Evolutionary conservation across 2,113 vertebrate species (phyloP).

Genomic region (Tragulus kanchil): DNA sequence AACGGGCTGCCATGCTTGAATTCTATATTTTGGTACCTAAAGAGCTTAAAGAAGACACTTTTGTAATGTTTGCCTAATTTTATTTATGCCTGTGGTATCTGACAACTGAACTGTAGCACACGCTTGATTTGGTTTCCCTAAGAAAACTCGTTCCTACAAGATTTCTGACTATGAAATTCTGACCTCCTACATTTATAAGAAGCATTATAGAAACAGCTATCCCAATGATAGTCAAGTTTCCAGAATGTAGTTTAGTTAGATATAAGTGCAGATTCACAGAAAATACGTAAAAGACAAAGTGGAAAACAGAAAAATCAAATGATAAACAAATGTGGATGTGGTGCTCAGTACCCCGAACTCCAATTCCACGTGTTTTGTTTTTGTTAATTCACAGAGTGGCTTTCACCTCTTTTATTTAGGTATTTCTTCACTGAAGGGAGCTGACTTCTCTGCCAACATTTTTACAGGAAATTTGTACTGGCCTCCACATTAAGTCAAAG

Average conservation of each 20-base stretch:
- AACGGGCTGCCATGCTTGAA: not conserved
- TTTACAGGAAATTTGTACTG: not conserved
- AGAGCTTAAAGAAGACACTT: not conserved
- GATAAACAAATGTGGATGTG: not conserved
- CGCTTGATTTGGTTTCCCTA: not conserved
- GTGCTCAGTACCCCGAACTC: not conserved
- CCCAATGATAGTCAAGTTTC: not conserved
- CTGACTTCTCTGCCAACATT: not conserved
- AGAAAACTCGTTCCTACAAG: not conserved
- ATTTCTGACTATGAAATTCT: not conserved
- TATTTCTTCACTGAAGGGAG: not conserved
- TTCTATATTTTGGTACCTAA: conserved; percentile 7
- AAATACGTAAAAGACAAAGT: not conserved
- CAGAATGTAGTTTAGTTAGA: not conserved
- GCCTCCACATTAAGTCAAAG: not conserved
- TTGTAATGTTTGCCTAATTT: conserved; percentile 26
- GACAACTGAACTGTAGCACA: not conserved
- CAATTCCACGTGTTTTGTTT: conserved; percentile 10
- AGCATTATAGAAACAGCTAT: not conserved
- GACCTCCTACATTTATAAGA: not conserved
- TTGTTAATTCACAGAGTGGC: not conserved
- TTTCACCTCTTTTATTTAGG: not conserved
- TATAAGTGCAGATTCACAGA: not conserved
- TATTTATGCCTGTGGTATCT: not conserved
- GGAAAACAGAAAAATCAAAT: not conserved